phyloP scores from a whole-genome alignment of 2,888 invertebrate species.

The Matsumyia berberina region DNA sequence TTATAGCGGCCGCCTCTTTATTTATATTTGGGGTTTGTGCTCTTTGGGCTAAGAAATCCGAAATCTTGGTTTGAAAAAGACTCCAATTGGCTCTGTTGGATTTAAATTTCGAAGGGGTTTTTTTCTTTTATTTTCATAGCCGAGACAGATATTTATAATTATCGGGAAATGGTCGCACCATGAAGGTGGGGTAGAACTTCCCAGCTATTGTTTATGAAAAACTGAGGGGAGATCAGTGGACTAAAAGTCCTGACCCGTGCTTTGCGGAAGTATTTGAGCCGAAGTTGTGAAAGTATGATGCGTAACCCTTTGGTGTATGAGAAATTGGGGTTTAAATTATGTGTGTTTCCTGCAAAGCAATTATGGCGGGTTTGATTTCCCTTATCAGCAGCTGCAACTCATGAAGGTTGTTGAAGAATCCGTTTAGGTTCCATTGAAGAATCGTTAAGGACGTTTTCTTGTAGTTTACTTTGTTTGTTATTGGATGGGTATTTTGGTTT shows the following conservation, averaged over 20 bases:
- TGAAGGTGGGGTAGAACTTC: constrained; percentile 52
- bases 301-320: constrained; percentile 13
- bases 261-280: constrained; percentile 2
- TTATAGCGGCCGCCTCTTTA: background rate
- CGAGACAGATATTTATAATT: no score
- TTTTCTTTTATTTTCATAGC: no score
- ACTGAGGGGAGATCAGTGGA: constrained; percentile 37
- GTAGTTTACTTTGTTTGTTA: no score
- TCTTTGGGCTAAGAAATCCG: background rate
- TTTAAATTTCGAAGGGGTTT: background rate
- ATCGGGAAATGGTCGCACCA: constrained; percentile 40
- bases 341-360: background rate
- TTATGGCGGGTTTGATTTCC: background rate
- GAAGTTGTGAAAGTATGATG: background rate
- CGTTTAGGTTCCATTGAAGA: background rate
- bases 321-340: background rate
- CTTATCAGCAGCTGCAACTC: background rate
- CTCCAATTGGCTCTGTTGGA: constrained; percentile 8
- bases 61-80: background rate
- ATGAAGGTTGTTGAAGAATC: background rate
- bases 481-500: no score
- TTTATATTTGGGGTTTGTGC: background rate
- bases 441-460: no score
- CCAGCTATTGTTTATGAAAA: constrained; percentile 44
- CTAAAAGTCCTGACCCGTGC: background rate